phyloP scores from a whole-genome alignment of 2,113 vertebrate genomes.

The Vulpes vulpes region DNA sequence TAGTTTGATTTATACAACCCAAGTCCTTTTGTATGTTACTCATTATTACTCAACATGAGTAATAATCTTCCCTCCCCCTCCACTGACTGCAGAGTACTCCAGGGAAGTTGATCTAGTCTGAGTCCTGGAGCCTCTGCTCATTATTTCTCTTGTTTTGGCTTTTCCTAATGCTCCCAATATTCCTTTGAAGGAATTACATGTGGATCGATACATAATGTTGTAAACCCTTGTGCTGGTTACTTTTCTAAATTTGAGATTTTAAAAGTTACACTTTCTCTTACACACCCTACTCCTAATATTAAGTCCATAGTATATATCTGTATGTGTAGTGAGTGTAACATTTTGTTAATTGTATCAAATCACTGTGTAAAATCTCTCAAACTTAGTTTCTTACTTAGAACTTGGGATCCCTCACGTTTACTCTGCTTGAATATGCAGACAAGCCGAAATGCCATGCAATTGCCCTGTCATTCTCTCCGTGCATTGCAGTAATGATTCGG shows the following conservation, averaged over 20 bases:
- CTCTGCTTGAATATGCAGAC: neutral
- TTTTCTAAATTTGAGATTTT: constrained; percentile 21
- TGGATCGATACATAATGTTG: neutral
- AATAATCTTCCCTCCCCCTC: neutral
- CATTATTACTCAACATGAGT: neutral
- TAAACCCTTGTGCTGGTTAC: neutral
- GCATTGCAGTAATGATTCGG: neutral
- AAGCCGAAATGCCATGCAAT: neutral
- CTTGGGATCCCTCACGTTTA: neutral
- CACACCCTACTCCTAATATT: neutral
- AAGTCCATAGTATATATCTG: neutral
- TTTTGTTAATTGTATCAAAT: neutral
- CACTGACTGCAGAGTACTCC: neutral
- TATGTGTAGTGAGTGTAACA: neutral
- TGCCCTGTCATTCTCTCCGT: neutral
- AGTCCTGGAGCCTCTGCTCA: neutral
- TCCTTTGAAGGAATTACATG: neutral
- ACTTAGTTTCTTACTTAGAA: constrained; percentile 1
- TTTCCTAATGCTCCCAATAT: neutral
- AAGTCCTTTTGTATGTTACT: neutral
- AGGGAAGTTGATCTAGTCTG: neutral
- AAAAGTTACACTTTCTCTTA: neutral
- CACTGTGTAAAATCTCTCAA: neutral
- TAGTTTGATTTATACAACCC: neutral
- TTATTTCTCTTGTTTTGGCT: neutral